Evolutionary conservation across 2,888 invertebrate species (phyloP).

Genomic region (Neoaliturus tenellus): DNA sequence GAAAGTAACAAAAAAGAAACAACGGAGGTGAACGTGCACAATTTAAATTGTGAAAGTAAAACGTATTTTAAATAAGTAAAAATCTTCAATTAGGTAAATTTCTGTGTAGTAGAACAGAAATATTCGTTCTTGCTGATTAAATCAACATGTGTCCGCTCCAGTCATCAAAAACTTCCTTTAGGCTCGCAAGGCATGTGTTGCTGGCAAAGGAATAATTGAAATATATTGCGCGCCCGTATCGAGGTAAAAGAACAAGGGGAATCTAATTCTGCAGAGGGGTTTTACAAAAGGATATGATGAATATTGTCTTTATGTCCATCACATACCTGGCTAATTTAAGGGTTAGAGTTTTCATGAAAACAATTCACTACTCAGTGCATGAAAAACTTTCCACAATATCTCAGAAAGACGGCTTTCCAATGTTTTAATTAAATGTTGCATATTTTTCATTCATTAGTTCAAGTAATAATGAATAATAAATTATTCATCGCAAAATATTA

Average conservation of each 20-base stretch:
- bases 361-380: too few species aligned
- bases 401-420: too few species aligned
- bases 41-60: too few species aligned
- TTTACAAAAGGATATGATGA: not conserved
- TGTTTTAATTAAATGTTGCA: too few species aligned
- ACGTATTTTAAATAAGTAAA: not conserved
- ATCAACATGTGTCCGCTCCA: not conserved
- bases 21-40: too few species aligned
- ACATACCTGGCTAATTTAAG: too few species aligned
- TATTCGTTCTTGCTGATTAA: not conserved
- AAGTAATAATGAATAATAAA: too few species aligned
- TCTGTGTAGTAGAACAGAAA: not conserved
- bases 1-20: too few species aligned
- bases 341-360: too few species aligned
- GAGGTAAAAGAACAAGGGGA: not conserved
- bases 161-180: not conserved
- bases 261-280: not conserved
- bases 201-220: not conserved
- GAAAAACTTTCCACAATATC: too few species aligned
- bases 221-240: not conserved
- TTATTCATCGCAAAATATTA: too few species aligned
- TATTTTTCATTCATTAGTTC: too few species aligned
- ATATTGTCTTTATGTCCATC: not conserved
- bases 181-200: not conserved
- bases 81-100: not conserved